Conservation (phyloP, 2,797 vertebrate genomes). For the Lindbergichthys nudifrons region DNA sequence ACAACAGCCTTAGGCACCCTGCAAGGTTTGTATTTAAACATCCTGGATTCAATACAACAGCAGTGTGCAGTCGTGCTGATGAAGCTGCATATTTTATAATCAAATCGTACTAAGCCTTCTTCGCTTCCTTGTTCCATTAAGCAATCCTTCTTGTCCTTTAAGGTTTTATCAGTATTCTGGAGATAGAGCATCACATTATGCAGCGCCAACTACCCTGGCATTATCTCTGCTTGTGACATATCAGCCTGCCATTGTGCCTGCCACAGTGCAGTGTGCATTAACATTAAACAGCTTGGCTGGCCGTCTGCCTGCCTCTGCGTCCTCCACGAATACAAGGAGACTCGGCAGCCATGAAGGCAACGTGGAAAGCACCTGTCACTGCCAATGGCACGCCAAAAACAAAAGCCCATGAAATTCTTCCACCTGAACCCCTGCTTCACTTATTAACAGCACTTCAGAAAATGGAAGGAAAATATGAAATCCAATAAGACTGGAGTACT, state of each 20-base stretch:
- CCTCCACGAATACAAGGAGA: conserved; percentile 76
- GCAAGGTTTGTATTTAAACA: conserved; percentile 9
- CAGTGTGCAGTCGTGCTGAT: conserved; percentile 8
- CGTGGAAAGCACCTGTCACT: conserved; percentile 72
- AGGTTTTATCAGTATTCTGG: conserved; percentile 79
- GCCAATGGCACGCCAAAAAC: conserved; percentile 48
- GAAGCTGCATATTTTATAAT: conserved; percentile 28
- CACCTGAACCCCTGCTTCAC: conserved; percentile 47
- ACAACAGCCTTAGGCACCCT: conserved; percentile 16
- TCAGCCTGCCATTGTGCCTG: conserved; percentile 77
- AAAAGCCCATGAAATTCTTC: conserved; percentile 36
- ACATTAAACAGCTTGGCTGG: conserved; percentile 81
- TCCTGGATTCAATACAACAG: conserved; percentile 14
- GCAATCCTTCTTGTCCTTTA: conserved; percentile 66
- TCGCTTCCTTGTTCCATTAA: conserved; percentile 51
- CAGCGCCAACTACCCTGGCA: conserved; percentile 78
- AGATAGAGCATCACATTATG: conserved; percentile 79
- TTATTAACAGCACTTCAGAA: conserved; percentile 41
- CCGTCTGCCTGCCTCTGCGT: conserved; percentile 69
- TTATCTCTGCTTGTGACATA: conserved; percentile 81
- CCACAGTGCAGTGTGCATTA: conserved; percentile 76
- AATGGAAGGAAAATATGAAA: conserved; percentile 44
- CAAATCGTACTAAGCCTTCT: conserved; percentile 46
- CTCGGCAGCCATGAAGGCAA: conserved; percentile 69
- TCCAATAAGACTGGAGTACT: conserved; percentile 82